Evolutionary conservation across 2,797 vertebrate species (phyloP), one percentile per base, ranked within the genome.

Genomic region (Bucorvus abyssinicus): DNA sequence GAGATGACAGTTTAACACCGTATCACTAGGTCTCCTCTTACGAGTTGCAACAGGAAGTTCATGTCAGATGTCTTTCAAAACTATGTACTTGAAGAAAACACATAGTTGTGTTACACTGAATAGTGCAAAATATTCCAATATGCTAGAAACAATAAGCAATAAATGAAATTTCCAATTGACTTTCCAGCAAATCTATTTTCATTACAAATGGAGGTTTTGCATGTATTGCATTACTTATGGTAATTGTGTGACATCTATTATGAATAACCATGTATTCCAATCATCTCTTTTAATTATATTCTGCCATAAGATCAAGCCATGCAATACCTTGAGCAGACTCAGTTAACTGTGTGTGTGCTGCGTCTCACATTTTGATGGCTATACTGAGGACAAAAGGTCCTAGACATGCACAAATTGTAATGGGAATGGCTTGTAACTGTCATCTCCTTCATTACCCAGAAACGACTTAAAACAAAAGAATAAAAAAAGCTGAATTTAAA

Each of bases 271-370:
- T 93, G 90, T 94, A 97, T 96, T 97, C 93, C 95, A 97, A 97
- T 97, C 95, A 95, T 95, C 96, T 96, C 92, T 97, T 97, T 97
- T 97, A 97, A 98, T 98, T 97, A 97, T 91, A 91, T 95, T 97
- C 95, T 86, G 78, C 95, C 92, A 67, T 82, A 94, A 97, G 63
- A 92, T 57, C 80, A 93, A 94, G 59, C 75, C 94, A 94, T 92
- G 91, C 90, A 95, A 75, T 80, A 95, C 64, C 73, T 93, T 64
- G 83, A 92, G 84, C 83, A 71, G 60, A n/a, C 73, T 94, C 88
- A 74, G 73, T 94, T 91, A 96, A 80, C 84, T 73, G 12, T 89
- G 71, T 89, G 44, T 73, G 55, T 74, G 75, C 84, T 96, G 81
- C 34, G 7, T 27, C 79, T 74, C 65, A 60, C 27, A 56, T 86